phyloP scores from a whole-genome alignment of 2,888 invertebrate genomes.

The Enchytraeus crypticus region DNA sequence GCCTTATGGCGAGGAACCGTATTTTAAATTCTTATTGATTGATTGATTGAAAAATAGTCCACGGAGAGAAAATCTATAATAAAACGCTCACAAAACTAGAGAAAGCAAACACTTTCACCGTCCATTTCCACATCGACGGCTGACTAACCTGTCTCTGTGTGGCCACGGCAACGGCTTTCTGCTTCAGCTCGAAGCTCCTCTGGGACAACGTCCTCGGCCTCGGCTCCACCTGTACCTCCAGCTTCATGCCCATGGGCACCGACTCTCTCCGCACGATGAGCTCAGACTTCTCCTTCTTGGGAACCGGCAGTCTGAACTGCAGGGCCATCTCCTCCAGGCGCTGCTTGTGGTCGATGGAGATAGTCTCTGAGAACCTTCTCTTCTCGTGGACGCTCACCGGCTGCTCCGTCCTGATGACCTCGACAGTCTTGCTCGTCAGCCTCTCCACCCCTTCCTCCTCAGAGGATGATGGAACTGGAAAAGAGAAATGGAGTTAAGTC shows the following conservation, averaged over 20 bases:
- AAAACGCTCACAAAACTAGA: no score
- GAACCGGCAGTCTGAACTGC: conserved; percentile 18
- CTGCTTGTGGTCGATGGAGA: conserved; percentile 26
- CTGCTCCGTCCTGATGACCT: conserved; percentile 33
- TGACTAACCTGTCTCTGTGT: conserved; percentile 20
- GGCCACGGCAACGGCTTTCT: conserved; percentile 17
- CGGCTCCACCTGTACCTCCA: conserved; percentile 28
- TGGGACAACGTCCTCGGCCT: conserved; percentile 13
- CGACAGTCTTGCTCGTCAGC: conserved; percentile 35
- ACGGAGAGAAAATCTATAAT: no score
- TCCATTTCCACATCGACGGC: no score
- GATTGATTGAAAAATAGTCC: no score
- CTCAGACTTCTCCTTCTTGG: conserved; percentile 16
- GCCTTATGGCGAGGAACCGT: no score
- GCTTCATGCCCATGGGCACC: conserved; percentile 19
- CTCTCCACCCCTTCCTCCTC: conserved; percentile 24
- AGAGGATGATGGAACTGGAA: conserved; percentile 23
- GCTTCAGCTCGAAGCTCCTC: conserved; percentile 18
- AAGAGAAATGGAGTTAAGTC: neutral
- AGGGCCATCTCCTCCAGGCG: conserved; percentile 17
- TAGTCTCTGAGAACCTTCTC: conserved; percentile 28
- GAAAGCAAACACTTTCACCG: no score
- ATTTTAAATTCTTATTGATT: no score
- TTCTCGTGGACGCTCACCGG: conserved; percentile 26
- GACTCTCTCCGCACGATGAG: conserved; percentile 17